phyloP scores from a whole-genome alignment of 2,797 vertebrate species.

The Avahi laniger region DNA sequence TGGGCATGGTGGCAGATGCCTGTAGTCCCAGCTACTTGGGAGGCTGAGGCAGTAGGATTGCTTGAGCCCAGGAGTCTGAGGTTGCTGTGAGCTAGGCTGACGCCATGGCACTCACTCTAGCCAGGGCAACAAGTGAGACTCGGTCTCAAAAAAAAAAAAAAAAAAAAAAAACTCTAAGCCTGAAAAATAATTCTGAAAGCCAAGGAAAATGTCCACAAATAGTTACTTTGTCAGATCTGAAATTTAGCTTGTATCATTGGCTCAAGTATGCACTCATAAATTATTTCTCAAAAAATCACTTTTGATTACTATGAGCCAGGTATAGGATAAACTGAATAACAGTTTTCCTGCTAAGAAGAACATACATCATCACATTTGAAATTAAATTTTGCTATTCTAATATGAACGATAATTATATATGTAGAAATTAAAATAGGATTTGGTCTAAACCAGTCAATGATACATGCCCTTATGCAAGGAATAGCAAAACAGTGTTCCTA shows the following conservation, averaged over 20 bases:
- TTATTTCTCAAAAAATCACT: neutral
- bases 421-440: neutral
- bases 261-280: neutral
- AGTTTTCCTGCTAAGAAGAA: neutral
- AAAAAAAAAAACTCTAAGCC: neutral
- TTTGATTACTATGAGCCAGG: neutral
- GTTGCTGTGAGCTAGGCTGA: too few relatives aligned
- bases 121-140: too few relatives aligned
- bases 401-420: neutral
- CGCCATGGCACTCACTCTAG: too few relatives aligned
- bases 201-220: neutral
- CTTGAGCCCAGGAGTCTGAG: too few relatives aligned
- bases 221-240: neutral
- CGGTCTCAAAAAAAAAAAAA: too few relatives aligned
- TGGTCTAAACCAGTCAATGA: neutral
- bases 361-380: neutral
- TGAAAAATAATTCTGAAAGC: constrained; percentile 20
- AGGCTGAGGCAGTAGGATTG: too few relatives aligned
- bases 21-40: too few relatives aligned
- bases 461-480: neutral
- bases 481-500: neutral
- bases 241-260: neutral
- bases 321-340: neutral
- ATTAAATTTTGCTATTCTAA: neutral
- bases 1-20: too few relatives aligned